These are phyloP conservation scores for Sphaeridia pumilis DNA, from an alignment of 2,888 invertebrate genomes.

Conservation along the genomic window DNA sequence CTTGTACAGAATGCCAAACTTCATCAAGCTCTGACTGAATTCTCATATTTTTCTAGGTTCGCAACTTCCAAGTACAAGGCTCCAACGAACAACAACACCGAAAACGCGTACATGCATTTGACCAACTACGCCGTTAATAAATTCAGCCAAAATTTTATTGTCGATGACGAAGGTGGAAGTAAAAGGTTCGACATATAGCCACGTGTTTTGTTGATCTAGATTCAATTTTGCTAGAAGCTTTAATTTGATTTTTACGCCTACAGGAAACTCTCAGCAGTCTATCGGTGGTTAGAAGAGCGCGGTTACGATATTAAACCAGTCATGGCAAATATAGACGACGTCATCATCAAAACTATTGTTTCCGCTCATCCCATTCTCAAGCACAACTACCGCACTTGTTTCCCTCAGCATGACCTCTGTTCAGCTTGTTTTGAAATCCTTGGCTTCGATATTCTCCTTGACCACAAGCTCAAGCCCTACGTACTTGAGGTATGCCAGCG, in stretches of 20 bases:
- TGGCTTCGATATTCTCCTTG: slow-evolving; percentile 79
- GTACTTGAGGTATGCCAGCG: slow-evolving; percentile 58
- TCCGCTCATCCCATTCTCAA: slow-evolving; percentile 76
- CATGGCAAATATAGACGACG: slow-evolving; percentile 57
- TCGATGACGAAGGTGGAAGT: slow-evolving; percentile 79
- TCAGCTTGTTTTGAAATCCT: slow-evolving; percentile 83
- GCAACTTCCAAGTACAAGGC: slow-evolving; percentile 79
- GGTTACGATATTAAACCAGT: neutral
- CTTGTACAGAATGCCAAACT: neutral
- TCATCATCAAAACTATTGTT: slow-evolving; percentile 79
- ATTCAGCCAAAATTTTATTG: slow-evolving; percentile 71
- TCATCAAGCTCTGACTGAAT: neutral
- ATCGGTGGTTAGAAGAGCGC: slow-evolving; percentile 56
- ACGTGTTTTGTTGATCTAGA: no score
- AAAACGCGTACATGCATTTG: slow-evolving; percentile 83
- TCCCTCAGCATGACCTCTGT: slow-evolving; percentile 71
- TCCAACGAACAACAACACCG: slow-evolving; percentile 65
- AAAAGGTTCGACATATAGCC: slow-evolving; percentile 51
- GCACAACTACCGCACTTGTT: slow-evolving; percentile 75
- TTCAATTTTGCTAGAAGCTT: neutral
- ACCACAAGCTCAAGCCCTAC: slow-evolving; percentile 69
- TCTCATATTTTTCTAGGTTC: slow-evolving; percentile 47
- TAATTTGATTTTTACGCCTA: slow-evolving; percentile 8
- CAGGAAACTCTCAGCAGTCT: slow-evolving; percentile 63
- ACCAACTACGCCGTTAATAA: slow-evolving; percentile 92